phyloP scores from a whole-genome alignment of 2,888 invertebrate species.

The Crioceris asparagi region DNA sequence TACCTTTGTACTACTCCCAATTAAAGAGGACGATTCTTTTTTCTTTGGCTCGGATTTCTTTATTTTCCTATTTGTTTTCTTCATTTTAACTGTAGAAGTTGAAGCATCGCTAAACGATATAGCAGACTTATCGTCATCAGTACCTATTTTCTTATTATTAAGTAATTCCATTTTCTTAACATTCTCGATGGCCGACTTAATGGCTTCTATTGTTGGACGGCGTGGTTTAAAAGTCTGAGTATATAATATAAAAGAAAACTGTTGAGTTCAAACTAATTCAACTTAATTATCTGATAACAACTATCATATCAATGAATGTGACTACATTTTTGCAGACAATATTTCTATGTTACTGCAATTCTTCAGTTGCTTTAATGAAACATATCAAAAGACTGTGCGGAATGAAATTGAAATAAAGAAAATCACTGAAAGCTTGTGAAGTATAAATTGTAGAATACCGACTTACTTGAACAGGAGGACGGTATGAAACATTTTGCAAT shows the following conservation, averaged over 20 bases:
- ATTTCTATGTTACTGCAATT: no score
- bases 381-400: no score
- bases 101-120: slow-evolving; percentile 6
- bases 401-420: background rate
- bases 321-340: no score
- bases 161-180: slow-evolving; percentile 6
- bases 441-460: background rate
- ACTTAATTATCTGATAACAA: background rate
- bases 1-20: no score
- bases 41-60: no score
- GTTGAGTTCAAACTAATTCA: no score
- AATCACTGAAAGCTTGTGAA: no score
- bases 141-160: slow-evolving; percentile 10
- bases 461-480: background rate
- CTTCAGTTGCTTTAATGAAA: no score
- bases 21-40: no score
- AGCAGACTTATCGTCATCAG: slow-evolving; percentile 6
- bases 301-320: no score
- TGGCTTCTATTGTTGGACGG: slow-evolving; percentile 11
- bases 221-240: slow-evolving; percentile 12
- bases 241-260: no score
- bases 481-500: background rate
- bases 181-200: slow-evolving; percentile 11
- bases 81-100: slow-evolving; percentile 6
- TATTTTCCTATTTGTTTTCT: background rate